These are phyloP conservation scores for Dinothrombium tinctorium DNA, from an alignment of 1,140 invertebrate genomes.

Conservation along the genomic window DNA sequence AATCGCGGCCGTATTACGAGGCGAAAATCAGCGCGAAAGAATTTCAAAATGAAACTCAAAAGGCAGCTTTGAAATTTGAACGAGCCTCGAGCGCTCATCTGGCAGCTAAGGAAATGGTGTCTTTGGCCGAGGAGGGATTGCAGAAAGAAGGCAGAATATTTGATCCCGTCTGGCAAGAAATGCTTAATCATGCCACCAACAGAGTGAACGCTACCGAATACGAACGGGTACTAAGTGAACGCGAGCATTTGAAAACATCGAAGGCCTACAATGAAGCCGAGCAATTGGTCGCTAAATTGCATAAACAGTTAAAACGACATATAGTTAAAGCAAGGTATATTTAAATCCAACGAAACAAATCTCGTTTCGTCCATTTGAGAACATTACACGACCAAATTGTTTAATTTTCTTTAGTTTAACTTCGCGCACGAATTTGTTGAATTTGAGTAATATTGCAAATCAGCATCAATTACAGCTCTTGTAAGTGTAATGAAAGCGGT, in stretches of 20 bases:
- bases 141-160: slow-evolving; percentile 24
- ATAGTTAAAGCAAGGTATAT: slow-evolving; percentile 28
- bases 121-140: slow-evolving; percentile 29
- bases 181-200: slow-evolving; percentile 34
- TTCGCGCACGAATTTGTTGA: too few species aligned
- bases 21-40: slow-evolving; percentile 19
- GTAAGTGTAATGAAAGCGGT: too few species aligned
- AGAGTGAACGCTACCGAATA: slow-evolving; percentile 31
- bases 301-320: slow-evolving; percentile 26
- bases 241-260: slow-evolving; percentile 25
- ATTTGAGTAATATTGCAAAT: too few species aligned
- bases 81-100: slow-evolving; percentile 33
- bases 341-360: too few species aligned
- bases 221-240: slow-evolving; percentile 27
- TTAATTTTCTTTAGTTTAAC: too few species aligned
- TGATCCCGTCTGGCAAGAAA: slow-evolving; percentile 49
- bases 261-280: slow-evolving; percentile 24
- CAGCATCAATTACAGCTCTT: too few species aligned
- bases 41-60: slow-evolving; percentile 30
- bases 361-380: too few species aligned
- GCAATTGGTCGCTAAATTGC: slow-evolving; percentile 24
- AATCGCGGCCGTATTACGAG: slow-evolving; percentile 32
- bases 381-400: too few species aligned
- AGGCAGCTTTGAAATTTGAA: slow-evolving; percentile 31
- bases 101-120: slow-evolving; percentile 39